A percentile compares a stretch with the other conserved stretches of the same genome.
These are phyloP conservation scores for Phortica magna DNA, from an alignment of 2,888 invertebrate genomes.

Conservation along the genomic window DNA sequence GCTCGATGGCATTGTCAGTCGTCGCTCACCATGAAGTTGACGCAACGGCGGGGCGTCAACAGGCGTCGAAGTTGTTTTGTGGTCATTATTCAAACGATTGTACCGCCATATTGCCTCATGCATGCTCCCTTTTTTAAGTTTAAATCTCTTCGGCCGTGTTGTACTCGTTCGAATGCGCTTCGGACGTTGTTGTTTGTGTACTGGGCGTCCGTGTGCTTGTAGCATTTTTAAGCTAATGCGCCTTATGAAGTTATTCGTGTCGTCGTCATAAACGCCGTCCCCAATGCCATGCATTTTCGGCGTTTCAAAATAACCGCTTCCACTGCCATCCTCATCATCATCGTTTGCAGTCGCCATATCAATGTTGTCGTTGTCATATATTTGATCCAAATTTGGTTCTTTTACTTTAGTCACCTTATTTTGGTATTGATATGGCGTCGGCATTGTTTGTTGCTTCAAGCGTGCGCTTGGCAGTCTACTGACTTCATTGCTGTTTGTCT, in stretches of 20 bases:
- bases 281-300: slow-evolving; percentile 32
- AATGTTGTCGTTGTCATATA: not conserved
- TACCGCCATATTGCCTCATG: no score
- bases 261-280: slow-evolving; percentile 27
- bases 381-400: not conserved
- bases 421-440: no score
- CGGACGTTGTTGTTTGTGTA: no score
- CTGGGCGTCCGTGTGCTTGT: slow-evolving; percentile 9
- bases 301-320: slow-evolving; percentile 52
- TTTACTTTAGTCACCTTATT: not conserved
- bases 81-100: no score
- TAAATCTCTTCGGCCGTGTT: no score
- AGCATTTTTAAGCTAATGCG: slow-evolving; percentile 43
- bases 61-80: no score
- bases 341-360: slow-evolving; percentile 22
- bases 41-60: no score
- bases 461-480: no score
- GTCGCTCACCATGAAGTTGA: no score
- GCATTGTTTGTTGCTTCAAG: not conserved
- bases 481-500: not conserved
- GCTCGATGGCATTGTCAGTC: no score
- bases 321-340: slow-evolving; percentile 55
- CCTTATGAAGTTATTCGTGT: slow-evolving; percentile 38
- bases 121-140: no score
- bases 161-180: no score